Percentiles rank a stretch among this genome's conserved stretches.
phyloP scores from a whole-genome alignment of 2,888 invertebrate species.

The Chaitophorus viminalis region DNA sequence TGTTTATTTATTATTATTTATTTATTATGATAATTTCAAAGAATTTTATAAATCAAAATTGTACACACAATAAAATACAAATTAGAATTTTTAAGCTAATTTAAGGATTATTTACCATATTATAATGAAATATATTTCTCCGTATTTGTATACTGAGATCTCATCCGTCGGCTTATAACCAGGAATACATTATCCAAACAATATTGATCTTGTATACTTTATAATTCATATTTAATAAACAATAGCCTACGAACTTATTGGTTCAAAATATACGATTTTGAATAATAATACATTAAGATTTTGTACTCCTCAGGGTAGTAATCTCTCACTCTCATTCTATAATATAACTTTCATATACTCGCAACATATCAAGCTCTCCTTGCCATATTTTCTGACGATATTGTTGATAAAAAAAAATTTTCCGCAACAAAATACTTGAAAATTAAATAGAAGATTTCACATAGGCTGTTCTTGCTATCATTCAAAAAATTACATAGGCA shows the following conservation, averaged over 20 bases:
- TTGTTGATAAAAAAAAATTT: too few species aligned
- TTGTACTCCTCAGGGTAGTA: too few species aligned
- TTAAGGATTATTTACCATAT: not conserved
- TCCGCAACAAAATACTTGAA: too few species aligned
- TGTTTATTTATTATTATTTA: too few species aligned
- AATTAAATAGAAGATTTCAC: too few species aligned
- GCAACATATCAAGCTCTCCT: too few species aligned
- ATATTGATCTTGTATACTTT: not conserved
- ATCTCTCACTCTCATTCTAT: too few species aligned
- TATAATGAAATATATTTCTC: not conserved
- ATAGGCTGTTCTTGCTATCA: too few species aligned
- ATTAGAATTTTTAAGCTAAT: not conserved
- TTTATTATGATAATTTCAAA: not conserved
- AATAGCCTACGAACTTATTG: not conserved
- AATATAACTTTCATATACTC: too few species aligned
- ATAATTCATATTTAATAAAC: not conserved
- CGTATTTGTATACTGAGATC: not conserved
- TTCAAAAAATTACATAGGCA: too few species aligned
- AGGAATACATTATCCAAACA: constrained; percentile 28
- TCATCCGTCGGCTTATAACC: not conserved
- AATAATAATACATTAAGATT: not conserved
- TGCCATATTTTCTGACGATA: too few species aligned
- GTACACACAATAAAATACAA: not conserved
- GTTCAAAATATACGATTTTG: not conserved
- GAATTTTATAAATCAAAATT: not conserved